These are phyloP conservation scores for Pterophyllum scalare DNA, from an alignment of 2,113 vertebrate species.

Conservation along the genomic window DNA sequence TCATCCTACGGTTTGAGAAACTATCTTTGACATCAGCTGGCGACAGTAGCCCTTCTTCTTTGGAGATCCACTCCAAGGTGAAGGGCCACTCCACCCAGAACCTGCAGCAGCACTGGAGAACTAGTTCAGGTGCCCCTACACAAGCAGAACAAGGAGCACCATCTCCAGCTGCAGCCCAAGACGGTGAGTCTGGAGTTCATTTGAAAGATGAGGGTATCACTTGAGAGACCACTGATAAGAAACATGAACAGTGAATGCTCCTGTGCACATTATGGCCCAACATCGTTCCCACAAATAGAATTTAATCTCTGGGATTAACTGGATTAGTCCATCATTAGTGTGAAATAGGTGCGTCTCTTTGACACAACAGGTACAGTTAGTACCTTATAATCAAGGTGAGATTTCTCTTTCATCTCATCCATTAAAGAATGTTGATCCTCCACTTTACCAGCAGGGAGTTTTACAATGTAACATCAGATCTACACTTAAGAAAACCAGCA, in stretches of 20 bases:
- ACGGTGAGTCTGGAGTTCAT: neutral
- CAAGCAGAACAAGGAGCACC: neutral
- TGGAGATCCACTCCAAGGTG: neutral
- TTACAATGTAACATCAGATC: neutral
- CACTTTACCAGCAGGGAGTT: neutral
- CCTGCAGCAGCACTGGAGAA: neutral
- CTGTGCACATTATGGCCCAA: neutral
- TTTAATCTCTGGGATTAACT: neutral
- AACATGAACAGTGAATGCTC: neutral
- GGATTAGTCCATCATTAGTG: neutral
- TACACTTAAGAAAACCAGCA: slow-evolving; percentile 21
- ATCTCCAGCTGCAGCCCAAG: neutral
- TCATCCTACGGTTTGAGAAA: neutral
- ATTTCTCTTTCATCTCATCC: neutral
- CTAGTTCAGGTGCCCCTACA: neutral
- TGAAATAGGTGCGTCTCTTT: neutral
- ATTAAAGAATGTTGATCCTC: neutral
- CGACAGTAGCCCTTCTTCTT: neutral
- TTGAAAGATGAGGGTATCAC: neutral
- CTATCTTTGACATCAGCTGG: neutral
- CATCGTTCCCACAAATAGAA: neutral
- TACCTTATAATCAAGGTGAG: neutral
- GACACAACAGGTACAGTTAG: neutral
- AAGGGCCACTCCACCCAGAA: neutral
- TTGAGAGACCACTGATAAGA: neutral